These are phyloP conservation scores for Ormia ochracea DNA, from an alignment of 2,888 invertebrate genomes.

Conservation along the genomic window DNA sequence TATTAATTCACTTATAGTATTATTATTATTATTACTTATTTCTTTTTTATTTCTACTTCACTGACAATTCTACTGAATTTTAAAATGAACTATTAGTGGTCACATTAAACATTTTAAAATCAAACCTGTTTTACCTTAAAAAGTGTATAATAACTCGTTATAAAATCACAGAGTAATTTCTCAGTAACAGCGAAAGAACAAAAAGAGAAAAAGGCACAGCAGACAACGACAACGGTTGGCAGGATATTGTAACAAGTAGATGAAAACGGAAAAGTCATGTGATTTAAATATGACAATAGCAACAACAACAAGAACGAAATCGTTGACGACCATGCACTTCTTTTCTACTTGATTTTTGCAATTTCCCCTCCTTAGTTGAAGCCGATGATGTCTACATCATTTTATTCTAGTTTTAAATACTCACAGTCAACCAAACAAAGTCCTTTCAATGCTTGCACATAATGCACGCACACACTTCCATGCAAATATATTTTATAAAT, in stretches of 20 bases:
- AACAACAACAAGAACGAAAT: neutral
- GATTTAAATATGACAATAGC: conserved; percentile 23
- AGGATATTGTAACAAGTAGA: conserved; percentile 49
- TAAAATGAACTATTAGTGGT: neutral
- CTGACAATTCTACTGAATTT: no score
- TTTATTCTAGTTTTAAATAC: conserved; percentile 31
- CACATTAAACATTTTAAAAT: neutral
- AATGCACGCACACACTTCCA: neutral
- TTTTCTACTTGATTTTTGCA: conserved; percentile 19
- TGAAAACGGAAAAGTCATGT: conserved; percentile 56
- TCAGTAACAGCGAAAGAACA: neutral
- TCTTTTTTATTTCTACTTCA: no score
- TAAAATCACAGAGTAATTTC: conserved; percentile 36
- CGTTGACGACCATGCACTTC: conserved; percentile 29
- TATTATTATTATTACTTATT: no score
- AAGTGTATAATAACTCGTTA: conserved; percentile 22
- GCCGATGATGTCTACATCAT: conserved; percentile 53
- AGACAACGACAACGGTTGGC: conserved; percentile 20
- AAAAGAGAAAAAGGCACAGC: neutral
- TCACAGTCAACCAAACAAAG: neutral
- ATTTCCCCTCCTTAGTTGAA: conserved; percentile 38
- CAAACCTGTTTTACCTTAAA: conserved; percentile 15
- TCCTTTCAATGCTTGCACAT: neutral
- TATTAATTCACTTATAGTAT: no score
- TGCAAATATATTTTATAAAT: conserved; percentile 16